Evolutionary conservation across 2,888 invertebrate species (phyloP), one percentile per base, ranked within the genome.

Genomic region (Congeria kusceri): DNA sequence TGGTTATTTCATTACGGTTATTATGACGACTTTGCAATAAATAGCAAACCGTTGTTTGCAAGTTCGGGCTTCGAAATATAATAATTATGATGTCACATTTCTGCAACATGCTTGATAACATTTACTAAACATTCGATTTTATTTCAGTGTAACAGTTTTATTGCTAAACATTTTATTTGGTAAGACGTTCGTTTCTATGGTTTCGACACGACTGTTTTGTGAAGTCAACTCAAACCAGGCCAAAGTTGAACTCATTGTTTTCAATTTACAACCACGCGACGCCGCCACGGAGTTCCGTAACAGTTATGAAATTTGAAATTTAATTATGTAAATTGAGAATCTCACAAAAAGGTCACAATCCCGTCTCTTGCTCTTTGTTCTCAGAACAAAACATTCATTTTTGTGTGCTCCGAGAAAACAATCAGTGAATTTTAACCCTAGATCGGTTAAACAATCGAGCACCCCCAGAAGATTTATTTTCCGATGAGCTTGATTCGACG

Each of bases 391-490:
- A 53, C 20, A 53, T 53, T 53, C 5, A 5, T n/a, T 53, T 53
- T 53, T 53, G 11, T 25, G 20, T 25, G 25, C 18, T 53, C 53
- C 5, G 23, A 53, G 53, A 39, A 39, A 39, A 53, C 53, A 53
- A 53, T 53, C 7, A 15, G 53, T 25, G 20, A 53, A 20, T 53
- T 25, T 53, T 53, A 53, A 53, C 53, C 39, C 53, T 53, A 9
- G 5, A 53, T 20, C 53, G 53, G 53, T 53, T 53, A 9, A 53
- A 23, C 53, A 53, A 53, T 53, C 53, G 53, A 53, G 53, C 53
- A 53, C 23, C 13, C 53, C 53, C 53, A 53, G 25, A 53, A 53
- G 53, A 53, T 53, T 53, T 53, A 53, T 53, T 53, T 53, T 53
- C 18, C n/a, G 53, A 53, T 20, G 53, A 23, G 53, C 53, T 53